Conservation (phyloP, 2,888 invertebrate species). For the Atrina japonica region DNA sequence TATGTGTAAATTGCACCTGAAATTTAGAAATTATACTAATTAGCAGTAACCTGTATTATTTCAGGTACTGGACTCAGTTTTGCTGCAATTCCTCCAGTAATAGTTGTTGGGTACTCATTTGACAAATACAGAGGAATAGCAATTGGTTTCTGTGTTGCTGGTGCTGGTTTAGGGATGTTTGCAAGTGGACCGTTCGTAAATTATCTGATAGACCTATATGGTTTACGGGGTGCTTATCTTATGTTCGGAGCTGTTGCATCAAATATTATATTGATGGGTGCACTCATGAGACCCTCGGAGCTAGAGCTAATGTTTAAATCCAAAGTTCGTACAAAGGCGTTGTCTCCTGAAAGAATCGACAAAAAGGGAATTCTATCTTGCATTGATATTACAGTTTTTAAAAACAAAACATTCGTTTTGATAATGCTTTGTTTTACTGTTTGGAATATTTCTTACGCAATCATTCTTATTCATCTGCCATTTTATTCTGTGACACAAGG, state of each 20-base stretch:
- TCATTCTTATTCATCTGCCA: conserved; percentile 6
- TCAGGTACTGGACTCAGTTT: conserved; percentile 31
- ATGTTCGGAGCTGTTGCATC: conserved; percentile 28
- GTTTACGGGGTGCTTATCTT: conserved; percentile 28
- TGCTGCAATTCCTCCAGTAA: conserved; percentile 9
- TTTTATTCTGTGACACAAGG: conserved; percentile 8
- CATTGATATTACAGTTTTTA: neutral
- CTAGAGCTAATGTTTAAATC: conserved; percentile 22
- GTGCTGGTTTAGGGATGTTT: conserved; percentile 33
- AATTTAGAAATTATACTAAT: no score
- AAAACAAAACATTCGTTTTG: conserved; percentile 3
- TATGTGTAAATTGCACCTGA: no score
- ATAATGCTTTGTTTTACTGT: neutral
- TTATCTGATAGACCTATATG: conserved; percentile 27
- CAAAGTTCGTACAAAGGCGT: no score
- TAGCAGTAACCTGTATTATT: no score
- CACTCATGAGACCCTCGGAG: conserved; percentile 34
- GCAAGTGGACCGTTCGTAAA: conserved; percentile 34
- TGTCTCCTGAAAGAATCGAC: no score
- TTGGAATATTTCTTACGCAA: conserved; percentile 9
- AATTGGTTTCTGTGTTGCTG: conserved; percentile 23
- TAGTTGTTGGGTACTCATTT: conserved; percentile 34
- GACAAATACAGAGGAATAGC: conserved; percentile 35
- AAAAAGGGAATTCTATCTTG: no score
- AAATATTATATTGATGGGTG: conserved; percentile 25